phyloP scores from a whole-genome alignment of 2,113 vertebrate species.

The Brachypodius melanocephalos region DNA sequence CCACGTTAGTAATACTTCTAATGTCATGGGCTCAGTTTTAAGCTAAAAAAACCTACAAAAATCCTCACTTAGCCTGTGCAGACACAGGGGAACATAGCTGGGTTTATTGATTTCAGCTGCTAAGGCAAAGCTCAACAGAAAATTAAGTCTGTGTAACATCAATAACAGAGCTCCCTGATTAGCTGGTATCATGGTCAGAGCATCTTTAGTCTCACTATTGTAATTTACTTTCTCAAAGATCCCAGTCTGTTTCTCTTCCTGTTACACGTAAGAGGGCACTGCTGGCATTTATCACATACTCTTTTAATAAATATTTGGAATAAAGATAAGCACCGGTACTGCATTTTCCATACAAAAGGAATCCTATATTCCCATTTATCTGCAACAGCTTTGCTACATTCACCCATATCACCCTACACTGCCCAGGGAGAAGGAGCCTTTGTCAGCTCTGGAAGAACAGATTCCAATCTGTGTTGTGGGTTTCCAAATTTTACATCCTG shows the following conservation, averaged over 20 bases:
- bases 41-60: not conserved
- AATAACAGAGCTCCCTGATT: not conserved
- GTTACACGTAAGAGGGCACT: accelerated
- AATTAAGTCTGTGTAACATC: not conserved
- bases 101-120: not conserved
- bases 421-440: not conserved
- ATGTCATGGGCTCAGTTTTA: not conserved
- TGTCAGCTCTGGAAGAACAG: not conserved
- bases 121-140: not conserved
- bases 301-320: not conserved
- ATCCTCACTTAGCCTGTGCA: not conserved
- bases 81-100: not conserved
- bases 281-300: not conserved
- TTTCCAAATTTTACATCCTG: not conserved
- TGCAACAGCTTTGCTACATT: not conserved
- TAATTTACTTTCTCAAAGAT: not conserved
- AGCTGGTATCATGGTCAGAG: not conserved
- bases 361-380: not conserved
- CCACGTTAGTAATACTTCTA: not conserved
- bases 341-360: not conserved
- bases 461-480: not conserved
- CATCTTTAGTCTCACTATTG: not conserved
- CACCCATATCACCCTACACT: not conserved
- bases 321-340: not conserved
- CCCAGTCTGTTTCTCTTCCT: not conserved